Evolutionary conservation across 2,113 vertebrate genomes (phyloP).

Genomic region (Hydrolagus affinis): DNA sequence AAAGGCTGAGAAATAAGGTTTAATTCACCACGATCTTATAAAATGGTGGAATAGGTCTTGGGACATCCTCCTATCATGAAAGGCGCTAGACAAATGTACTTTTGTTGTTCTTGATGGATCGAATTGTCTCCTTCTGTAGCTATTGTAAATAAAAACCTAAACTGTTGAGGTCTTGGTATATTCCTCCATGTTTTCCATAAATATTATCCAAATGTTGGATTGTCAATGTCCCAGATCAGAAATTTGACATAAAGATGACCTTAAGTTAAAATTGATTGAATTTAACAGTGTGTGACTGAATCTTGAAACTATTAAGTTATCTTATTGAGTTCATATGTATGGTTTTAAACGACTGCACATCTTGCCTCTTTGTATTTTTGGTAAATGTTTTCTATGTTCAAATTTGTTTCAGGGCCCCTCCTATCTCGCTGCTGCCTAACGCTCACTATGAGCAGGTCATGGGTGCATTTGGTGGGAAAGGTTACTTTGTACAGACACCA

Average conservation of each 20-base stretch:
- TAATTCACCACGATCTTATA: too few relatives aligned
- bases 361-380: neutral
- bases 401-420: slow-evolving; percentile 62
- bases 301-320: neutral
- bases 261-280: neutral
- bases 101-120: too few relatives aligned
- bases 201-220: neutral
- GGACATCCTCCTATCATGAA: too few relatives aligned
- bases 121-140: too few relatives aligned
- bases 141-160: too few relatives aligned
- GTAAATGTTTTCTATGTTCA: neutral
- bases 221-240: neutral
- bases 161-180: neutral
- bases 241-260: neutral
- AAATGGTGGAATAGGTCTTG: too few relatives aligned
- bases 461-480: slow-evolving; percentile 80
- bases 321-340: neutral
- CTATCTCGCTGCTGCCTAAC: slow-evolving; percentile 77
- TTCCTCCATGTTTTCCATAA: neutral
- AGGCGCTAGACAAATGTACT: too few relatives aligned
- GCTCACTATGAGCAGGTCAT: slow-evolving; percentile 83
- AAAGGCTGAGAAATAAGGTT: too few relatives aligned
- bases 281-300: neutral
- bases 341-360: neutral
- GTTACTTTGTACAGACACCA: slow-evolving; percentile 76